Evolutionary conservation across 1,140 invertebrate species (phyloP).

Genomic region (Aphidius gifuensis): DNA sequence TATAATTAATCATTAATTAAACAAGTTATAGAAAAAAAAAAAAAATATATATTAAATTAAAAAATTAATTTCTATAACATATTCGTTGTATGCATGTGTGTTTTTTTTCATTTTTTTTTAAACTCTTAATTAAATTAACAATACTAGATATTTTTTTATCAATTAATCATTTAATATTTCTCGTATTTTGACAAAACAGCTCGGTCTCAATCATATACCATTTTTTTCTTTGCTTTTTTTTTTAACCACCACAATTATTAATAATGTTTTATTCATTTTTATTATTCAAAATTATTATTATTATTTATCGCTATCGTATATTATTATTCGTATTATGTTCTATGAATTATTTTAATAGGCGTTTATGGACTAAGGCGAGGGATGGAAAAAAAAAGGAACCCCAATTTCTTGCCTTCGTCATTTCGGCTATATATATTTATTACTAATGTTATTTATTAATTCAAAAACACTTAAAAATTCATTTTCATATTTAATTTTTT

Average conservation of each 20-base stretch:
- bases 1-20: too few relatives aligned
- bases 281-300: conserved; percentile 19
- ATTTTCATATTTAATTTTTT: background rate
- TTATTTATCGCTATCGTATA: conserved; percentile 29
- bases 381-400: conserved; percentile 28
- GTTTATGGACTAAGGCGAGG: conserved; percentile 29
- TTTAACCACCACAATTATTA: conserved; percentile 4
- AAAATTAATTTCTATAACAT: background rate
- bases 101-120: conserved; percentile 3
- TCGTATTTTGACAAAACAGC: conserved; percentile 31
- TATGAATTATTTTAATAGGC: conserved; percentile 31
- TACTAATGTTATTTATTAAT: conserved; percentile 17
- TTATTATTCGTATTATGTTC: conserved; percentile 22
- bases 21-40: too few relatives aligned
- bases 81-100: conserved; percentile 15
- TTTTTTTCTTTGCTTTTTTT: conserved; percentile 6
- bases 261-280: conserved; percentile 11
- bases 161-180: conserved; percentile 13
- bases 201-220: conserved; percentile 12
- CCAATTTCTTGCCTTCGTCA: conserved; percentile 25
- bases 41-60: too few relatives aligned
- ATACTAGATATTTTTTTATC: conserved; percentile 15
- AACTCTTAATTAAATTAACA: conserved; percentile 25
- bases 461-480: conserved; percentile 9
- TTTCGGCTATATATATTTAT: conserved; percentile 19